These are phyloP conservation scores for Andricus grossulariae DNA, from an alignment of 1,140 invertebrate genomes.

Conservation along the genomic window DNA sequence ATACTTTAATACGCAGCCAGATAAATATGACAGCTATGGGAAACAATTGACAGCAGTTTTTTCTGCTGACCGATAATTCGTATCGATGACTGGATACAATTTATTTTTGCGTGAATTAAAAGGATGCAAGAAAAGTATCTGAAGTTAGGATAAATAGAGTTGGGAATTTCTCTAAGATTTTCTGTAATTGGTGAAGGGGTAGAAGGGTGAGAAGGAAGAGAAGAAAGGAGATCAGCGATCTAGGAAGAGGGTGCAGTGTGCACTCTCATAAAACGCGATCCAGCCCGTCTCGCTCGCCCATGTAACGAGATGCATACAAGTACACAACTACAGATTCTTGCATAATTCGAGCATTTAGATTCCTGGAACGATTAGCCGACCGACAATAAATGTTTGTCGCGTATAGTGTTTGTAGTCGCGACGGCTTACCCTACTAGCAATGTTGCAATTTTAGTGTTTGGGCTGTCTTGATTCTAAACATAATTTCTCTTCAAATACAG, in stretches of 20 bases:
- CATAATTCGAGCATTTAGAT: constrained; percentile 62
- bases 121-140: no score
- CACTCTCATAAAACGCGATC: constrained; percentile 6
- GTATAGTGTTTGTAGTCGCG: constrained; percentile 49
- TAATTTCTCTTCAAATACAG: neutral
- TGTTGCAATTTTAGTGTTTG: constrained; percentile 43
- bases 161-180: no score
- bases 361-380: constrained; percentile 63
- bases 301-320: constrained; percentile 51
- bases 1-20: no score
- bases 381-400: constrained; percentile 59
- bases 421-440: constrained; percentile 50
- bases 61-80: no score
- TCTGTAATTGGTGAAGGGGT: neutral
- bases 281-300: constrained; percentile 25
- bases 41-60: no score
- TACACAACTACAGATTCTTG: constrained; percentile 52
- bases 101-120: no score
- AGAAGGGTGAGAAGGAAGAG: neutral
- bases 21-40: no score
- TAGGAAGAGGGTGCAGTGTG: neutral
- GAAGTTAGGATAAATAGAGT: no score
- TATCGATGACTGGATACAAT: no score
- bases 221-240: neutral
- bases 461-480: neutral